Percentiles rank a stretch among this genome's conserved stretches.
Conservation (phyloP, 2,888 invertebrate species). For the Leptopilina syphax region DNA sequence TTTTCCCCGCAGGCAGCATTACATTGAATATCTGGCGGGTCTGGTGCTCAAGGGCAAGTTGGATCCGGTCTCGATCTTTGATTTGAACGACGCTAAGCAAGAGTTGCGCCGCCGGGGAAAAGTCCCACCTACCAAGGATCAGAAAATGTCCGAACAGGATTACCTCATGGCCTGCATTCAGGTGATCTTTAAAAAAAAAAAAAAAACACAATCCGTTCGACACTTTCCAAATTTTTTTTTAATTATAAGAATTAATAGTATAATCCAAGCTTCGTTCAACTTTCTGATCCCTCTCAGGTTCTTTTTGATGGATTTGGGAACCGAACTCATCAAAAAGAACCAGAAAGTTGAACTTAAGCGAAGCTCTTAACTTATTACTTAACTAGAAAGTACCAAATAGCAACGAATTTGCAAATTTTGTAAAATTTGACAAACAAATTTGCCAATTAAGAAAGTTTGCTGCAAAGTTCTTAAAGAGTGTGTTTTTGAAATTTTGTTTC, state of each 20-base stretch:
- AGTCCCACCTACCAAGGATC: slow-evolving; percentile 88
- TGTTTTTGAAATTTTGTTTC: not conserved
- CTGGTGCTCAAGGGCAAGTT: slow-evolving; percentile 89
- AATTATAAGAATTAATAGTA: too few relatives aligned
- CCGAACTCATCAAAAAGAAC: too few relatives aligned
- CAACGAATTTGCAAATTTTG: too few relatives aligned
- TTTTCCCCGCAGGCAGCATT: slow-evolving; percentile 88
- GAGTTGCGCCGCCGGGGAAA: slow-evolving; percentile 91
- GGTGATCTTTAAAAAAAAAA: slow-evolving; percentile 79
- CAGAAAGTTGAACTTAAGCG: too few relatives aligned
- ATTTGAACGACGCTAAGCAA: slow-evolving; percentile 90
- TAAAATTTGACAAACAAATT: not conserved
- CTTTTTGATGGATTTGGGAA: too few relatives aligned
- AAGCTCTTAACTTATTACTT: too few relatives aligned
- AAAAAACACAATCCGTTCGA: not conserved
- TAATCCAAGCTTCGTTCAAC: too few relatives aligned
- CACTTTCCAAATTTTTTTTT: not conserved
- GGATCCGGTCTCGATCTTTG: slow-evolving; percentile 94
- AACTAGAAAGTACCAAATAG: too few relatives aligned
- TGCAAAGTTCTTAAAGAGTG: too few relatives aligned
- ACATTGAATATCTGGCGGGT: slow-evolving; percentile 95
- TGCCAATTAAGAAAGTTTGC: too few relatives aligned
- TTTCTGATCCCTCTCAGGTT: too few relatives aligned
- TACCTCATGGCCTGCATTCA: slow-evolving; percentile 91
- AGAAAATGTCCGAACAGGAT: slow-evolving; percentile 89